Conservation (phyloP, 2,888 invertebrate genomes). For the Hymenopus coronatus region DNA sequence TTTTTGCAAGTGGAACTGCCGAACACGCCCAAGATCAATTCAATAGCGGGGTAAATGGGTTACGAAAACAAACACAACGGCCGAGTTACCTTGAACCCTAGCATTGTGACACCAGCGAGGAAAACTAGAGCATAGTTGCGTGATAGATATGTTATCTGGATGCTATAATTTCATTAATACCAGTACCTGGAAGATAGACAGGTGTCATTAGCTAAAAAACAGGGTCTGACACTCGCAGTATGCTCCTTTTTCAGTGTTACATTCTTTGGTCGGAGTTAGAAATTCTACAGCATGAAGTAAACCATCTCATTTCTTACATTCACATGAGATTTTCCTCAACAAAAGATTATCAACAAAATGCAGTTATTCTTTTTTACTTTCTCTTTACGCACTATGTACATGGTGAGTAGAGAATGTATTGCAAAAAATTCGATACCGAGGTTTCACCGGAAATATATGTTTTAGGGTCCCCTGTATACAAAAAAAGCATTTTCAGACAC, state of each 20-base stretch:
- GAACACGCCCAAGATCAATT: not conserved
- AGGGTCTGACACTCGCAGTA: not conserved
- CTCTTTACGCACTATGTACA: too few species aligned
- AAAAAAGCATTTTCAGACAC: too few species aligned
- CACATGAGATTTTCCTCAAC: too few species aligned
- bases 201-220: not conserved
- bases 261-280: not conserved
- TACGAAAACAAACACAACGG: not conserved
- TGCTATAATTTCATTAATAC: not conserved
- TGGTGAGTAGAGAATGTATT: too few species aligned
- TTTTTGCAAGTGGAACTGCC: not conserved
- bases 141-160: not conserved
- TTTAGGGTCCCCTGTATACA: too few species aligned
- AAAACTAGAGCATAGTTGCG: not conserved
- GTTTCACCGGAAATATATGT: too few species aligned
- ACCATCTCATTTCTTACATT: too few species aligned
- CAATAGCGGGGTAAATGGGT: not conserved
- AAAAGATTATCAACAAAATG: too few species aligned
- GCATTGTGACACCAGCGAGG: not conserved
- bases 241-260: not conserved
- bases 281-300: not conserved
- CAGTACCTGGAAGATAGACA: not conserved
- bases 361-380: too few species aligned
- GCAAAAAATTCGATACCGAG: too few species aligned
- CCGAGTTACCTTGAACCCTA: not conserved